A percentile compares a stretch with the other conserved stretches of the same genome.
phyloP scores from a whole-genome alignment of 2,113 vertebrate genomes.

The Hippocampus barbouri region DNA sequence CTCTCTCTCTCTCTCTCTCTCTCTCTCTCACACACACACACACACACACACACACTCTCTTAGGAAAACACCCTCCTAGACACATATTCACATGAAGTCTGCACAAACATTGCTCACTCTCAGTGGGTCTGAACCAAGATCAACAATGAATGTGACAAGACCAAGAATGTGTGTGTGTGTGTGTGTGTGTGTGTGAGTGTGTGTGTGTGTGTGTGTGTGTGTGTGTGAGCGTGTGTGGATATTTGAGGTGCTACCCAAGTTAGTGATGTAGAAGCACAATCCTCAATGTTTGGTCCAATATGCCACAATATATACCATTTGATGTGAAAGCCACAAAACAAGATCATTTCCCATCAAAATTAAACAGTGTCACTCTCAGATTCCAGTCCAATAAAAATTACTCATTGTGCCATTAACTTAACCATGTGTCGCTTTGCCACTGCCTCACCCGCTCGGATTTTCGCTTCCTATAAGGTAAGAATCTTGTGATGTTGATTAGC shows the following conservation, averaged over 20 bases:
- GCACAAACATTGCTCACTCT: conserved; percentile 52
- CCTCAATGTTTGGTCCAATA: conserved; percentile 28
- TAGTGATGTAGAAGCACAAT: conserved; percentile 20
- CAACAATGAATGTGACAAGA: conserved; percentile 29
- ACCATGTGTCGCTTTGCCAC: neutral
- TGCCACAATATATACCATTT: conserved; percentile 23
- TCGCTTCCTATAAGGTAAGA: conserved; percentile 17
- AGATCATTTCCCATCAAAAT: conserved; percentile 17
- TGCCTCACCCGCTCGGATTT: neutral
- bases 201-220: too few species aligned
- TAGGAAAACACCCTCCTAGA: conserved; percentile 25
- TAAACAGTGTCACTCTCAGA: conserved; percentile 33
- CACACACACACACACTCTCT: too few species aligned
- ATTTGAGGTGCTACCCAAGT: conserved; percentile 23
- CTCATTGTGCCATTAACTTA: neutral
- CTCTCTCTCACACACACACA: conserved; percentile 27
- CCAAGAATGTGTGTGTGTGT: conserved; percentile 16
- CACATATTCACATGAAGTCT: conserved; percentile 44
- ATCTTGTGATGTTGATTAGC: conserved; percentile 38
- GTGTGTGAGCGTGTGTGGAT: conserved; percentile 4
- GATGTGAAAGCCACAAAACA: conserved; percentile 33
- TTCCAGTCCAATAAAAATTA: conserved; percentile 25
- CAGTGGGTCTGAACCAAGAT: conserved; percentile 32
- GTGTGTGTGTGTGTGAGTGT: neutral
- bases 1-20: too few species aligned